These are phyloP conservation scores for Pentalonia nigronervosa DNA, from an alignment of 1,140 invertebrate genomes.

Conservation along the genomic window DNA sequence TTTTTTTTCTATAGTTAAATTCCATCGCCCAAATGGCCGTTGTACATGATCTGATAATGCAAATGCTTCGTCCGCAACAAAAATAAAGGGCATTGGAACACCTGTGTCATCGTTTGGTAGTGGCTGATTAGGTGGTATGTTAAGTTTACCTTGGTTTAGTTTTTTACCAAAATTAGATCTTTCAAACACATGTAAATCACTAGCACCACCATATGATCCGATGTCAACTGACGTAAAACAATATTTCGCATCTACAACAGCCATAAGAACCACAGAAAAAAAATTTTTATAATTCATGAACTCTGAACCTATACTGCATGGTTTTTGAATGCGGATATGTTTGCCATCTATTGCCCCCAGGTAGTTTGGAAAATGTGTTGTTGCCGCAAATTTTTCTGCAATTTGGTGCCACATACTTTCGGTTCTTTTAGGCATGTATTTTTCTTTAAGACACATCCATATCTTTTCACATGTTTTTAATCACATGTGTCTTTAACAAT, in stretches of 20 bases:
- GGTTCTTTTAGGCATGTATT: too few species aligned
- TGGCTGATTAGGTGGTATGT: constrained; percentile 19
- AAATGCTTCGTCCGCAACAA: constrained; percentile 65
- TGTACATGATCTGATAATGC: constrained; percentile 62
- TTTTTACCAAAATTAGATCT: constrained; percentile 39
- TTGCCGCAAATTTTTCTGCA: background rate
- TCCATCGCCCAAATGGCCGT: constrained; percentile 61
- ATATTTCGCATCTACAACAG: constrained; percentile 38
- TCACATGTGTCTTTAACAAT: constrained; percentile 60
- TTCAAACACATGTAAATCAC: constrained; percentile 54
- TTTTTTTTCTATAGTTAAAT: constrained; percentile 60
- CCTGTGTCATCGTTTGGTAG: background rate
- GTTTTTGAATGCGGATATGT: constrained; percentile 60
- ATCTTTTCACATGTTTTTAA: too few species aligned
- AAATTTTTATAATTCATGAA: constrained; percentile 67
- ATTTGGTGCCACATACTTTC: too few species aligned
- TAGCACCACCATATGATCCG: constrained; percentile 29
- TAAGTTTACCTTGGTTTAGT: constrained; percentile 12
- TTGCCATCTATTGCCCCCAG: constrained; percentile 30
- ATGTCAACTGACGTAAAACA: constrained; percentile 37
- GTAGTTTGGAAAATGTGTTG: background rate
- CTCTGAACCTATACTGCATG: constrained; percentile 62
- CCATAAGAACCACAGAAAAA: constrained; percentile 63
- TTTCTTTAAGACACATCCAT: too few species aligned
- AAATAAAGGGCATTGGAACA: background rate